phyloP scores from a whole-genome alignment of 2,888 invertebrate genomes.

The Oxyteleia sp. region DNA sequence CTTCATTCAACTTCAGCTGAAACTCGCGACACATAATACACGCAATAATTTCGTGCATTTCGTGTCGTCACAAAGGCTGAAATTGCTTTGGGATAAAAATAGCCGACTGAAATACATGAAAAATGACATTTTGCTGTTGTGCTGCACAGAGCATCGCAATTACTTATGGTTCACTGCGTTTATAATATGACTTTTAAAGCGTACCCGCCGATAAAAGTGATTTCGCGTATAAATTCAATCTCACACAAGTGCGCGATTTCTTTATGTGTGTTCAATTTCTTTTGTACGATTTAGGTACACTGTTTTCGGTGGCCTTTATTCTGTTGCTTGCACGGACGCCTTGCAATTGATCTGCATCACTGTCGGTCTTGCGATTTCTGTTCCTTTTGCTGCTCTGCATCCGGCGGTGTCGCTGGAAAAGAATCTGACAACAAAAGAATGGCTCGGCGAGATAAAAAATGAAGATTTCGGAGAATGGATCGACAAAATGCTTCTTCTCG shows the following conservation, averaged over 20 bases:
- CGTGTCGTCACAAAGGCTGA: neutral
- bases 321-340: conserved; percentile 92
- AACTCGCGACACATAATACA: neutral
- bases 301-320: conserved; percentile 91
- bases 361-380: conserved; percentile 90
- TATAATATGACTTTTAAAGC: neutral
- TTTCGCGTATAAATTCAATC: conserved; percentile 3
- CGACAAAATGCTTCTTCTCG: conserved; percentile 89
- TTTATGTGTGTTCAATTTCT: conserved; percentile 13
- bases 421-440: conserved; percentile 87
- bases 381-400: conserved; percentile 90
- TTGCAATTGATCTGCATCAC: conserved; percentile 91
- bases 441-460: conserved; percentile 89
- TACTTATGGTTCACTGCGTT: conserved; percentile 2
- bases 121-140: conserved; percentile 2
- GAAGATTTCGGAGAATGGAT: conserved; percentile 88
- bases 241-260: neutral
- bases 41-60: neutral
- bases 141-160: neutral
- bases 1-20: neutral
- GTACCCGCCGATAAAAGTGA: neutral
- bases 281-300: conserved; percentile 88
- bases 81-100: neutral
- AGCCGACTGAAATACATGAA: neutral
- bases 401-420: conserved; percentile 88